These are phyloP conservation scores for Sterrhoptilus dennistouni DNA, from an alignment of 2,113 vertebrate species.

Conservation along the genomic window DNA sequence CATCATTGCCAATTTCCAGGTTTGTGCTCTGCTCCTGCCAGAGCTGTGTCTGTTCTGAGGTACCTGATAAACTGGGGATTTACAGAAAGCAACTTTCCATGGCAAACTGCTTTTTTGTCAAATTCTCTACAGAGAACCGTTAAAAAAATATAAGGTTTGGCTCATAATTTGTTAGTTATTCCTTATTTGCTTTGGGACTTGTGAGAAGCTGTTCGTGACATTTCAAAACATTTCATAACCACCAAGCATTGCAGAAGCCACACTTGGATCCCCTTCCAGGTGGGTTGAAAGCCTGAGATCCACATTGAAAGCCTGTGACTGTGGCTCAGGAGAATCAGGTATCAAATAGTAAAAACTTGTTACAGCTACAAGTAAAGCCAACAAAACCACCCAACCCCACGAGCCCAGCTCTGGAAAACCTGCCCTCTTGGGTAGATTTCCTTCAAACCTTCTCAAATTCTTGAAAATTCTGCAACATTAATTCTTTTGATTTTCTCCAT, in stretches of 20 bases:
- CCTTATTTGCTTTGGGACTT: neutral
- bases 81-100: neutral
- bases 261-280: neutral
- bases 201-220: neutral
- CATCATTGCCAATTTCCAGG: constrained; percentile 91
- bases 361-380: neutral
- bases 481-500: neutral
- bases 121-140: neutral
- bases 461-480: neutral
- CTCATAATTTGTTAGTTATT: neutral
- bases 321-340: neutral
- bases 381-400: neutral
- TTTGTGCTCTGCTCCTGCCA: constrained; percentile 38
- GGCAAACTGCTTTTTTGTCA: neutral
- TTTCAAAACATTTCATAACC: neutral
- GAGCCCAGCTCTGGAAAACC: neutral
- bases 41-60: neutral
- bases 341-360: neutral
- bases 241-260: neutral
- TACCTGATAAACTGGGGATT: neutral
- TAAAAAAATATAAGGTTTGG: neutral
- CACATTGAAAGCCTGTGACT: neutral
- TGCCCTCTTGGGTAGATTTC: neutral
- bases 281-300: neutral
- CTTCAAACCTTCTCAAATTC: neutral